These are phyloP conservation scores for Musca vetustissima DNA, from an alignment of 1,140 invertebrate genomes.

Conservation along the genomic window DNA sequence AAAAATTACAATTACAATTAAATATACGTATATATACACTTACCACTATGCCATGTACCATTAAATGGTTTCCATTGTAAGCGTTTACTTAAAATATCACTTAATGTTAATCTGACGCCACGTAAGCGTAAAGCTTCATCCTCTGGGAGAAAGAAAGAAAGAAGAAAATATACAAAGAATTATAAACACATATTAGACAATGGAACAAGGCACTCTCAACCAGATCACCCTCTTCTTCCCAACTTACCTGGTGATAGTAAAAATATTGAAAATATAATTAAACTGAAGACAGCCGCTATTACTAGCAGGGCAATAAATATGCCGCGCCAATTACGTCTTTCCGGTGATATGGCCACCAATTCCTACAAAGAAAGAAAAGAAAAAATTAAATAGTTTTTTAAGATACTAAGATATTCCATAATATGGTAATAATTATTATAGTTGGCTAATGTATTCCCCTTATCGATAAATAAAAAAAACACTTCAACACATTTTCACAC, in stretches of 20 bases:
- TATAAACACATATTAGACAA: neutral
- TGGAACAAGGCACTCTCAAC: no score
- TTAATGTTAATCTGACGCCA: conserved; percentile 66
- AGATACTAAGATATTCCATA: no score
- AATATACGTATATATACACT: conserved; percentile 35
- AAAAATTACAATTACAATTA: neutral
- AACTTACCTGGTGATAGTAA: conserved; percentile 70
- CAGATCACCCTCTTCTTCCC: no score
- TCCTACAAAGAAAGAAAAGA: conserved; percentile 62
- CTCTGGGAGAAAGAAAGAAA: conserved; percentile 33
- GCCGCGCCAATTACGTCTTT: conserved; percentile 85
- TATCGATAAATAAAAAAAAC: no score
- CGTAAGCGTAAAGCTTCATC: conserved; percentile 69
- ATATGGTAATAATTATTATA: no score
- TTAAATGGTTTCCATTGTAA: conserved; percentile 70
- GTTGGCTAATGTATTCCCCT: no score
- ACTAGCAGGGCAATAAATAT: conserved; percentile 87
- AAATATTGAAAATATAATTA: conserved; percentile 85
- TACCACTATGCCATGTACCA: conserved; percentile 80
- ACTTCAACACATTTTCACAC: no score
- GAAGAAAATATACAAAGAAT: neutral
- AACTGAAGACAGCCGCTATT: conserved; percentile 79
- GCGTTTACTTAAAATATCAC: conserved; percentile 66
- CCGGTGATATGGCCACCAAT: conserved; percentile 76
- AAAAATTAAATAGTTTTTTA: neutral